Conservation (phyloP, 2,113 vertebrate genomes). For the Cavia porcellus region DNA sequence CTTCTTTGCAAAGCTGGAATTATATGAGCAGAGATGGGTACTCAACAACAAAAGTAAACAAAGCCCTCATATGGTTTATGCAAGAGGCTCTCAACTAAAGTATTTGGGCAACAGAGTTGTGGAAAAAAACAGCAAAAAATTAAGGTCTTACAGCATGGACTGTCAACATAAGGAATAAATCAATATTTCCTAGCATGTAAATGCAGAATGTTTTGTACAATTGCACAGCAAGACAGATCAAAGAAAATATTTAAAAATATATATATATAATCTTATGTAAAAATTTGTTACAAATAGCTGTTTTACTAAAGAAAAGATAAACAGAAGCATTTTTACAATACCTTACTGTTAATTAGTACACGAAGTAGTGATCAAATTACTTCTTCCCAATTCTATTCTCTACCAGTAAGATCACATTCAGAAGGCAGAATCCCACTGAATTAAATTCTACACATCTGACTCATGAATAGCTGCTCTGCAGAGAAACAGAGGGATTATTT, state of each 20-base stretch:
- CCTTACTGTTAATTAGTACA: slow-evolving; percentile 45
- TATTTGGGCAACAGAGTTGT: slow-evolving; percentile 66
- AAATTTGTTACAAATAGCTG: slow-evolving; percentile 61
- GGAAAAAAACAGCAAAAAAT: slow-evolving; percentile 69
- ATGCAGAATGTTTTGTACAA: slow-evolving; percentile 12
- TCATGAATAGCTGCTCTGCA: background rate
- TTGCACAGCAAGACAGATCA: background rate
- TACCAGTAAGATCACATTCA: slow-evolving; percentile 3
- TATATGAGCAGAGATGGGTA: slow-evolving; percentile 71
- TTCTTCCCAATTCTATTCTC: slow-evolving; percentile 12
- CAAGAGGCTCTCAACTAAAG: slow-evolving; percentile 66
- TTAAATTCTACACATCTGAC: background rate
- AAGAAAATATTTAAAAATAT: background rate
- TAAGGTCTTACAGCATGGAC: slow-evolving; percentile 5
- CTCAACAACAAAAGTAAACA: slow-evolving; percentile 68
- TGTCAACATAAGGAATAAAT: background rate
- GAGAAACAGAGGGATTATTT: background rate
- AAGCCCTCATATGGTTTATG: slow-evolving; percentile 64
- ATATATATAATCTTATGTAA: background rate
- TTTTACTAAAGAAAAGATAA: slow-evolving; percentile 68
- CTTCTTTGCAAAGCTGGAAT: slow-evolving; percentile 75
- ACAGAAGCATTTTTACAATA: slow-evolving; percentile 18
- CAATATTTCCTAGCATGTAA: background rate
- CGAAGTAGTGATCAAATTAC: slow-evolving; percentile 15
- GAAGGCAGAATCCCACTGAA: background rate